Evolutionary conservation across 2,888 invertebrate genomes (phyloP).

Genomic region (Agrenia bidenticulata): DNA sequence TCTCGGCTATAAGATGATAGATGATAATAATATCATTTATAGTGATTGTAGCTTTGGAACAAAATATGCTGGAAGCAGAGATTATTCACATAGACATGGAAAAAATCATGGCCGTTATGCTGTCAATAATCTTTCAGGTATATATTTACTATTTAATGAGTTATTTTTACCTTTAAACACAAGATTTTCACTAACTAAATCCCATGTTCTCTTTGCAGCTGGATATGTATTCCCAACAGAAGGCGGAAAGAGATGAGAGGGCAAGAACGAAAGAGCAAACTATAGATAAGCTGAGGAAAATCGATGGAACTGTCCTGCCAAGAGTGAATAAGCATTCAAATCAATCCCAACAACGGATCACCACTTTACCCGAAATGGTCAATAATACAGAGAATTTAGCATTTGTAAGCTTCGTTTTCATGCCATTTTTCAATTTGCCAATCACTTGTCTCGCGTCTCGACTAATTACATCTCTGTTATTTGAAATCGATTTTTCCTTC

Average conservation of each 20-base stretch:
- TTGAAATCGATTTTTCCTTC: too few relatives aligned
- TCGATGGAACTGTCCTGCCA: conserved; percentile 6
- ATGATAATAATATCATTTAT: neutral
- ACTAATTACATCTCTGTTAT: too few relatives aligned
- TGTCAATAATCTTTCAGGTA: conserved; percentile 43
- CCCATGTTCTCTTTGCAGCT: conserved; percentile 6
- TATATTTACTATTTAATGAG: too few relatives aligned
- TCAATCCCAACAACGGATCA: too few relatives aligned
- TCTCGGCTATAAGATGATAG: neutral
- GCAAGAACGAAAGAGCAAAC: neutral
- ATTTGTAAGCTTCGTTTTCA: too few relatives aligned
- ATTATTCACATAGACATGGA: conserved; percentile 43
- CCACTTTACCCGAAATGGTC: too few relatives aligned
- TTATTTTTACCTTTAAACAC: too few relatives aligned
- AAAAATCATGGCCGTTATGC: conserved; percentile 41
- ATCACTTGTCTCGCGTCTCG: too few relatives aligned
- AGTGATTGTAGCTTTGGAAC: conserved; percentile 50
- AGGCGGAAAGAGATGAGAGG: neutral
- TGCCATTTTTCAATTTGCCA: too few relatives aligned
- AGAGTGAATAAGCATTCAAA: neutral
- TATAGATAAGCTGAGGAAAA: neutral
- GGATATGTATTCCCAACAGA: conserved; percentile 15
- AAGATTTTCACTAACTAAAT: too few relatives aligned
- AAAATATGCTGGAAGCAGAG: conserved; percentile 48
- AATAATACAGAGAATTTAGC: too few relatives aligned